Evolutionary conservation across 2,888 invertebrate genomes (phyloP), one percentile per base, ranked within the genome.

Genomic region (Cephalotes varians): DNA sequence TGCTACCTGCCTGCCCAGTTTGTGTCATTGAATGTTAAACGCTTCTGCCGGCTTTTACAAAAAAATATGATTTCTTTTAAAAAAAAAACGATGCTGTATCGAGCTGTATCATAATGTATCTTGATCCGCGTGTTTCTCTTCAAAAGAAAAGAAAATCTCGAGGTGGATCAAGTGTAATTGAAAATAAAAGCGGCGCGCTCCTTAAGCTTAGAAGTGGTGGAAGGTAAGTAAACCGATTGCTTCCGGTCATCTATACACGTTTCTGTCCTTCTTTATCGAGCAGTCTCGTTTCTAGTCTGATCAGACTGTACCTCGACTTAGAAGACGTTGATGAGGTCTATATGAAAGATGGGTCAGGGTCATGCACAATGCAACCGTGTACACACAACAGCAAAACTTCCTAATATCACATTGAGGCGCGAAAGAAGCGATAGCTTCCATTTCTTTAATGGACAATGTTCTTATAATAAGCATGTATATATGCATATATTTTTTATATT

Each of bases 291-390:
- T 69, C 77, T 44, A 82, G 86, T 87, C 86, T 89, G 87, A 85
- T 77, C 84, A 54, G 91, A 92, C 91, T 92, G 92, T 92, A 93
- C 92, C 77, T 84, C 88, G 87, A 90, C 91, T 93, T 88, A 90
- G 91, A 93, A 92, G 91, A 92, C 91, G 86, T 85, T 92, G 91
- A 93, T 92, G 91, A 93, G 92, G 86, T 92, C 89, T 92, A 90
- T 92, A 92, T 91, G 90, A 91, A 91, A 92, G 92, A 92, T 92
- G 92, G 92, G 93, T 92, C 92, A 92, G 91, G 92, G 92, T 92
- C 92, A 92, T 89, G 86, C 88, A 91, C 91, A 90, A 92, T 91
- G 85, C 87, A 88, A 67, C 87, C 82, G 86, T 84, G 92, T 92
- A 92, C 92, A 92, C 87, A 87, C 92, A 56, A 79, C 76, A 86